Base-by-base conservation (phyloP, 2,797 vertebrate species). In the Rhinogobio ventralis region DNA sequence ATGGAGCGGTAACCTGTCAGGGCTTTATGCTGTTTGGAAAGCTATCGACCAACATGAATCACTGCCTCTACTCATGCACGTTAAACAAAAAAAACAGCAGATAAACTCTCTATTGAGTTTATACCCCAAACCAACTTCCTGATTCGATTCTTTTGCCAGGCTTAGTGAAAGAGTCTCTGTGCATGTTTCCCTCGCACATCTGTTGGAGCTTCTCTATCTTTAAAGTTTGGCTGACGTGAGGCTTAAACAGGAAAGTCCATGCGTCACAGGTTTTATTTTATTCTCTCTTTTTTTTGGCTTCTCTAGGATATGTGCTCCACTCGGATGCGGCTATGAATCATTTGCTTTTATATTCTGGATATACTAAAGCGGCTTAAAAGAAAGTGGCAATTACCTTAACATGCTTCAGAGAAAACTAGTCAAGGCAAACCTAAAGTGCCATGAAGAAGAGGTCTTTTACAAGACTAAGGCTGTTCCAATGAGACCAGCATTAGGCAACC, bases 41-140 rank as follows among this genome's bases (percentile, higher is more conserved):
- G 51, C 19, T 53, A 90, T 91, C 86, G 89, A 73, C 53, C 77
- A 20, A 25, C 82, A 83, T 46, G 87, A 83, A 55, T 93, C 90
- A 90, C 82, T 68, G 23, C 77, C 78, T 73, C 57, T 23, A 28
- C 45, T 85, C 81, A 30, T 83, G 85, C 45, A 72, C 15, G 5
- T 30, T 64, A 30, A 72, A 49, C 62, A 79, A 73, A 46, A n/a
- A 82, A 36, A 49, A 82, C 28, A 66, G 60, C 57, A 45, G 79
- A 83, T 79, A 85, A 90, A 93, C 87, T 86, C 85, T 89, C 87
- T 85, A 87, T 88, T 90, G 73, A 64, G 74, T 87, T 91, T 90
- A 86, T 87, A 92, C 90, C 88, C 92, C 90, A 94, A 92, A 91
- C 88, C 92, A 91, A 94, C 92, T 93, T 94, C 93, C 92, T 77